Conservation (phyloP, 2,888 invertebrate genomes). For the Psylliodes chrysocephalus region DNA sequence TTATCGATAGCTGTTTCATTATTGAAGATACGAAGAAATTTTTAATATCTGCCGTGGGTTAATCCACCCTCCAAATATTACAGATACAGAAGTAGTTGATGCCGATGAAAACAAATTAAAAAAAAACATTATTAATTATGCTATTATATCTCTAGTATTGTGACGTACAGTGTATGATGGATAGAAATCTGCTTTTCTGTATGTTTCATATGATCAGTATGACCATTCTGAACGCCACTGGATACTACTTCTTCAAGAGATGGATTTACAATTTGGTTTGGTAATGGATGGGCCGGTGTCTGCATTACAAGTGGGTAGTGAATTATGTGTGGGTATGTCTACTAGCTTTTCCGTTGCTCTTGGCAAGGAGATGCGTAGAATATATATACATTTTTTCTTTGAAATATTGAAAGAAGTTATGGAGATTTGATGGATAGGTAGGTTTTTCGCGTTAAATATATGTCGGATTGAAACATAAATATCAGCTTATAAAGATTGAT, state of each 20-base stretch:
- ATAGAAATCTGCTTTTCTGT: too few species aligned
- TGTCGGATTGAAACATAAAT: background rate
- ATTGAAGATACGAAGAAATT: too few species aligned
- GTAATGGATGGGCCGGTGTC: slow-evolving; percentile 46
- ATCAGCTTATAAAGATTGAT: background rate
- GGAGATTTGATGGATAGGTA: background rate
- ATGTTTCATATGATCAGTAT: too few species aligned
- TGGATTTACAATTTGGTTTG: slow-evolving; percentile 45
- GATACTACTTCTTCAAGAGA: slow-evolving; percentile 33
- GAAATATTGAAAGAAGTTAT: background rate
- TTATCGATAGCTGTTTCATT: too few species aligned
- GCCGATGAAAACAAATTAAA: too few species aligned
- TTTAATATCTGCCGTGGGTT: too few species aligned
- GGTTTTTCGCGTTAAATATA: background rate
- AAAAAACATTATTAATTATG: too few species aligned
- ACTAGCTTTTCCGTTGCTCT: slow-evolving; percentile 16
- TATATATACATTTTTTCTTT: background rate
- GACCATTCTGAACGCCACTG: slow-evolving; percentile 13
- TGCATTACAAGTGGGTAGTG: slow-evolving; percentile 52
- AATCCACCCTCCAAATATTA: too few species aligned
- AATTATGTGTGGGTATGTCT: slow-evolving; percentile 43
- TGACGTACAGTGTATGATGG: too few species aligned
- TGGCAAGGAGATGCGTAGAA: background rate
- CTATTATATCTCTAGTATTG: too few species aligned
- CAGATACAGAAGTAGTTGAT: too few species aligned